Base-by-base conservation (phyloP, 2,888 invertebrate species). In the Lumbricus terrestris region DNA sequence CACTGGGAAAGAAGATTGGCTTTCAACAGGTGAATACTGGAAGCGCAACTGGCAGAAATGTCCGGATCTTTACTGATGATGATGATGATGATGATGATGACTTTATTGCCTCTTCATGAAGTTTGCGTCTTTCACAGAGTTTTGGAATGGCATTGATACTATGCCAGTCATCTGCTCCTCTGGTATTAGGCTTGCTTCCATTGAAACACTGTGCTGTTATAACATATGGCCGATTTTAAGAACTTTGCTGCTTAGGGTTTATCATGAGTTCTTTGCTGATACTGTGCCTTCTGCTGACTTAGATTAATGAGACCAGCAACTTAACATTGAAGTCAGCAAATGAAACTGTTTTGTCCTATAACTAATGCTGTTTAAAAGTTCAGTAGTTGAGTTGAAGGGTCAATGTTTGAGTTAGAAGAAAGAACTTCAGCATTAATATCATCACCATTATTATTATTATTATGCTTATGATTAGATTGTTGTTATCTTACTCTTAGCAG, bases 1-100 rank as follows among this genome's bases (percentile, higher is more conserved):
- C 94, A 97, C 97, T 16, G 97, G 97, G 92, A 97, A 97, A 93
- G 97, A 97, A 92, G 97, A 97, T 95, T 98, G 98, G 98, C 94
- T 97, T 4, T 98, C 97, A 95, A 96, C 96, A 93, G 97, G 97
- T 1, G 96, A 97, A 82, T 98, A 98, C 95, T 98, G 98, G 98
- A 97, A 97, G 92, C 42, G 97, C 93, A 96, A 97, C 95, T 98
- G 97, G 95, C 95, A 96, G 69, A 96, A 96, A 91, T 96, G 97
- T 92, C 96, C 97, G 91, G 97, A 97, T 93, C 96, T 97, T 93
- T 97, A 96, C 94, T 97, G 95, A 95, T 29, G 37, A 85, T 18
- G 83, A 18, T 97, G 96, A 85, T 18, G 83, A 18, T 97, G 96
- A 94, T 97, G 95, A 95, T 29, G 37, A 35, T 23, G 35, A 11